A percentile compares a stretch with the other conserved stretches of the same genome.
phyloP scores from a whole-genome alignment of 2,888 invertebrate species.

The Diloba caeruleocephala region DNA sequence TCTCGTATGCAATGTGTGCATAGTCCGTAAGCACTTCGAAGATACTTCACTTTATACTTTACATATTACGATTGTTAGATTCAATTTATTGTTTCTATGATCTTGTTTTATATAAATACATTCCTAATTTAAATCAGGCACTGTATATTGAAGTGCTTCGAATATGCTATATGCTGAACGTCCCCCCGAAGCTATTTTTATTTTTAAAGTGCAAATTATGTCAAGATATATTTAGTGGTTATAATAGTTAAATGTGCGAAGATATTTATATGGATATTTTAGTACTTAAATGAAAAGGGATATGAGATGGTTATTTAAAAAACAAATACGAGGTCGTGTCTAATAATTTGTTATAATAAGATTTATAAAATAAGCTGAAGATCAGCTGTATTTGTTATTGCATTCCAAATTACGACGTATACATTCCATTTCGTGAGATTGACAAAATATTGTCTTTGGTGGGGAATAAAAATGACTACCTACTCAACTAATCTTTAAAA shows the following conservation, averaged over 20 bases:
- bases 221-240: conserved; percentile 81
- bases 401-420: conserved; percentile 76
- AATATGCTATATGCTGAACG: conserved; percentile 83
- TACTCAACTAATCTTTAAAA: conserved; percentile 75
- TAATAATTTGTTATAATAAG: conserved; percentile 57
- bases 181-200: conserved; percentile 85
- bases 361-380: conserved; percentile 50
- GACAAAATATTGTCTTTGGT: conserved; percentile 70
- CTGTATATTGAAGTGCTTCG: conserved; percentile 80
- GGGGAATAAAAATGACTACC: conserved; percentile 80
- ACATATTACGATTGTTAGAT: conserved; percentile 42
- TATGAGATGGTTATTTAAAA: conserved; percentile 65
- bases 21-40: conserved; percentile 81
- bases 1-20: conserved; percentile 71
- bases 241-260: conserved; percentile 77
- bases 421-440: conserved; percentile 77
- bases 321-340: conserved; percentile 52
- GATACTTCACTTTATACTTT: conserved; percentile 67
- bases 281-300: conserved; percentile 80
- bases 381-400: conserved; percentile 60
- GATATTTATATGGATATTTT: conserved; percentile 86
- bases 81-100: conserved; percentile 44
- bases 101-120: conserved; percentile 53
- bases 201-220: conserved; percentile 85
- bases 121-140: conserved; percentile 46